Base-by-base conservation (phyloP, 2,113 vertebrate species). In the Ramphastos sulfuratus region DNA sequence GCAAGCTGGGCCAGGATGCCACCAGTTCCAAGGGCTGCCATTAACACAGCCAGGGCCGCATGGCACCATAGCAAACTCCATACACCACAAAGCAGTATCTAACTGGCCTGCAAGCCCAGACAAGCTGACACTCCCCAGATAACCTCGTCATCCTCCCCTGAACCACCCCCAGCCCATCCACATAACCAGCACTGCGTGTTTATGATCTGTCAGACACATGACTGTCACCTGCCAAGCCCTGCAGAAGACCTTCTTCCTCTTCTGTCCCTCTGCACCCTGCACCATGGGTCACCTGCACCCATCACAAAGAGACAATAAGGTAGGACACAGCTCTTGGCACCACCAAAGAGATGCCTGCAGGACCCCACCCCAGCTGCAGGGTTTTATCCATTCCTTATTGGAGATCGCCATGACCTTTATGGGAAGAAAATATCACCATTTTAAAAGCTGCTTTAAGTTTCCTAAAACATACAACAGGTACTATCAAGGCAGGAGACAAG, bases 181-280 rank as follows among this genome's bases (percentile, higher is more conserved):
- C 55, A 2, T 72, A 90, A 90, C 88, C 86, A 88, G 81, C 81
- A 78, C 94, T 63, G 71, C 50, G 5, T 75, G 86, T 65, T 81
- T 63, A 35, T 93, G 77, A 89, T 46, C 77, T 63, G 74, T 85
- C 95, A 91, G 3, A 87, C 78, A 50, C 81, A 75, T 94, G 92
- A 91, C 54, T 70, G 84, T 93, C 95, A 92, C 95, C 95, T 96
- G 89, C 90, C 90, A 92, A 84, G 85, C 92, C 82, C 85, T 82
- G 60, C 39, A 76, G 79, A 58, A 7, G 2, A 31, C n/a, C 27
- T 39, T 4, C 70, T 60, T 60, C 80, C 90, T 75, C 23, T 74
- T 75, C 42, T 39, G 39, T 58, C 92, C 90, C 48, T 33, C 70
- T 72, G 61, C 37, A 39, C 33, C 67, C 80, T 7, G 42, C 42